Evolutionary conservation across 2,113 vertebrate genomes (phyloP).

Genomic region (Notothenia rossii): DNA sequence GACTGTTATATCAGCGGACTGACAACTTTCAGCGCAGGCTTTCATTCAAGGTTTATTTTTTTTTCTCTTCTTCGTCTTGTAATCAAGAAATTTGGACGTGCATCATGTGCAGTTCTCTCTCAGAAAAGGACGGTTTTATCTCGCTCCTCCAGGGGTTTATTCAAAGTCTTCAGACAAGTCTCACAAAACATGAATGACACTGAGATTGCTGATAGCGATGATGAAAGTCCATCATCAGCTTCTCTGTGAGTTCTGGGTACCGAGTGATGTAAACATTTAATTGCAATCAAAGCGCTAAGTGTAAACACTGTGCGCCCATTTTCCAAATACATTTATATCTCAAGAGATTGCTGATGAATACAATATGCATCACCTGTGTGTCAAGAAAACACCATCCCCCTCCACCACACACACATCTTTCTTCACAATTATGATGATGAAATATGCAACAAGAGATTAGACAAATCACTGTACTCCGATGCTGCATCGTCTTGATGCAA

Average conservation of each 20-base stretch:
- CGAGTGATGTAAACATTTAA: constrained; percentile 76
- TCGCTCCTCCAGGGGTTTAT: constrained; percentile 81
- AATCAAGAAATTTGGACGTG: constrained; percentile 86
- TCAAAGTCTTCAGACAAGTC: constrained; percentile 81
- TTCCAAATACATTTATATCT: constrained; percentile 57
- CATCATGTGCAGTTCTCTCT: constrained; percentile 78
- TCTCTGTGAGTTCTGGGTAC: constrained; percentile 60
- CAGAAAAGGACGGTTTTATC: constrained; percentile 78
- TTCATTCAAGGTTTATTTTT: constrained; percentile 72
- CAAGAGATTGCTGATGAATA: constrained; percentile 52
- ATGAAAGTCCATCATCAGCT: constrained; percentile 79
- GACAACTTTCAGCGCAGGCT: constrained; percentile 80
- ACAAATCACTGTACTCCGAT: constrained; percentile 81
- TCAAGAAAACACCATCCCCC: constrained; percentile 25
- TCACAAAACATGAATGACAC: constrained; percentile 79
- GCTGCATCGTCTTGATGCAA: constrained; percentile 82
- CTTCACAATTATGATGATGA: constrained; percentile 72
- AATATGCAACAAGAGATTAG: constrained; percentile 87
- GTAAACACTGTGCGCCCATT: constrained; percentile 65
- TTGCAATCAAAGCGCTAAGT: constrained; percentile 70
- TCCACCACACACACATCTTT: constrained; percentile 10
- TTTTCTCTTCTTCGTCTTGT: constrained; percentile 63
- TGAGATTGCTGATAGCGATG: constrained; percentile 78
- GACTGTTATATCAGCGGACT: constrained; percentile 86
- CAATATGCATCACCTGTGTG: constrained; percentile 64